Conservation (phyloP, 2,113 vertebrate genomes). For the Gymnorhina tibicen region DNA sequence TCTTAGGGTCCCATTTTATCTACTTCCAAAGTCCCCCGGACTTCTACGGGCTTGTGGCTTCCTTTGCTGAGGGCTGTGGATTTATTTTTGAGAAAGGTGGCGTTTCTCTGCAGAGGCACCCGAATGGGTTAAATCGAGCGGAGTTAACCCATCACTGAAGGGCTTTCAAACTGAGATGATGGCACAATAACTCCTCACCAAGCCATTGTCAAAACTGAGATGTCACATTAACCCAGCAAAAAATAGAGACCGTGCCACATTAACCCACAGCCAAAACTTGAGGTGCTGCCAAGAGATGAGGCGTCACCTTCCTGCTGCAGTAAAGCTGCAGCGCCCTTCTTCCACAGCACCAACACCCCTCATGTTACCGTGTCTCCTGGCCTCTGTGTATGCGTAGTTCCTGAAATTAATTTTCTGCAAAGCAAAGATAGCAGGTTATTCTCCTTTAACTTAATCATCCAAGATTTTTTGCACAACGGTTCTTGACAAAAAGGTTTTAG, state of each 20-base stretch:
- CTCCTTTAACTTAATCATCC: neutral
- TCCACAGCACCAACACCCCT: accelerated
- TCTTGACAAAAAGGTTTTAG: neutral
- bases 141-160: neutral
- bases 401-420: neutral
- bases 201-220: neutral
- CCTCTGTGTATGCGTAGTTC: accelerated
- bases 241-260: neutral
- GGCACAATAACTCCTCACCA: neutral
- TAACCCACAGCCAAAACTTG: neutral
- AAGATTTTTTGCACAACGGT: neutral
- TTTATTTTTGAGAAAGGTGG: neutral
- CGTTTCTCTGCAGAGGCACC: neutral
- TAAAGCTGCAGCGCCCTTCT: neutral
- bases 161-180: neutral
- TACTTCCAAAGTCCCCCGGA: neutral
- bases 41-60: neutral
- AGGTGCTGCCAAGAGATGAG: neutral
- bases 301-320: neutral
- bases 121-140: neutral
- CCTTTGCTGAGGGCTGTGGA: neutral
- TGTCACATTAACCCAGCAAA: neutral
- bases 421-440: neutral
- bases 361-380: accelerated
- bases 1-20: neutral